Evolutionary conservation across 2,113 vertebrate genomes (phyloP).

Genomic region (Silurus glanis): DNA sequence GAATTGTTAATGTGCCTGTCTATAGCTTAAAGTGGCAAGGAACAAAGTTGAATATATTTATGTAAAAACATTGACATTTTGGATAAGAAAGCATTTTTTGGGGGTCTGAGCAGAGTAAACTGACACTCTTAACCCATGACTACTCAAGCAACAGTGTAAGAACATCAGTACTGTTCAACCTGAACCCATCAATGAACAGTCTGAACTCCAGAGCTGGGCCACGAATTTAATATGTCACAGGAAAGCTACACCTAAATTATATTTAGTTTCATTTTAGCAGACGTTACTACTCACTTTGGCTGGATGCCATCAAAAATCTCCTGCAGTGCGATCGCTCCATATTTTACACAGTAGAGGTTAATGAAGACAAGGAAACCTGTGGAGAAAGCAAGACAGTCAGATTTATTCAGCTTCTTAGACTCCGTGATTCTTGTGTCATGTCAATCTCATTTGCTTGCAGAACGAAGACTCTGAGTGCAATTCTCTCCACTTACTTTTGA

Average conservation of each 20-base stretch:
- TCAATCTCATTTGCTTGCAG: neutral
- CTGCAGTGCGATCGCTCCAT: conserved; percentile 90
- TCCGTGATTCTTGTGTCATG: neutral
- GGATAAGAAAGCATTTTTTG: neutral
- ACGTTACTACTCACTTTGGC: conserved; percentile 84
- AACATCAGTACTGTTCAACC: neutral
- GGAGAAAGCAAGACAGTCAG: conserved; percentile 1
- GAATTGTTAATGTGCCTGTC: neutral
- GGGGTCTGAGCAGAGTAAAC: neutral
- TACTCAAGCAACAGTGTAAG: neutral
- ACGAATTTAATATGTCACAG: too few relatives aligned
- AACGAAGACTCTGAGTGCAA: neutral
- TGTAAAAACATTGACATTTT: neutral
- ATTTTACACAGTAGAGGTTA: conserved; percentile 93
- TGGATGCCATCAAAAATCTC: conserved; percentile 98
- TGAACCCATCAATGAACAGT: neutral
- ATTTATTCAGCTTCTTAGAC: neutral
- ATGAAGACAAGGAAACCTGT: conserved; percentile 97
- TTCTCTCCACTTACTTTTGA: conserved; percentile 86
- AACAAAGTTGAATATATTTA: neutral
- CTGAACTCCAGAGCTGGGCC: neutral
- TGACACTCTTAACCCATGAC: neutral
- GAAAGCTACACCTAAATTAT: too few relatives aligned
- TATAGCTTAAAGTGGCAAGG: neutral
- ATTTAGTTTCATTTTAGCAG: neutral